These are phyloP conservation scores for Lacanobia wlatinum DNA, from an alignment of 2,888 invertebrate species.

Conservation along the genomic window DNA sequence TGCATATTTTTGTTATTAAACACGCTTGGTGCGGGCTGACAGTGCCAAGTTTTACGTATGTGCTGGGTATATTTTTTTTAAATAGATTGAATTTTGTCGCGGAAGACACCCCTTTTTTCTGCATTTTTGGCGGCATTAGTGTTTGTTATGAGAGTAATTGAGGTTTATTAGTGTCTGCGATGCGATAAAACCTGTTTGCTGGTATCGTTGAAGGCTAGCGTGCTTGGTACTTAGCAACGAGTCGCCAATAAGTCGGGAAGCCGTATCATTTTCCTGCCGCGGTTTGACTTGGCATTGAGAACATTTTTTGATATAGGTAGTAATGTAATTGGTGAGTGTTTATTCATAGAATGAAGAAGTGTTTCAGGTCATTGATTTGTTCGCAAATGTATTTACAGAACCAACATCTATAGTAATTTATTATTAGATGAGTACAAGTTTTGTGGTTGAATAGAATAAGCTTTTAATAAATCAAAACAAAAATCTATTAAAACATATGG, in stretches of 20 bases:
- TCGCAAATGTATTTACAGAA: neutral
- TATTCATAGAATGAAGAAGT: constrained; percentile 49
- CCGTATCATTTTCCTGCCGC: constrained; percentile 73
- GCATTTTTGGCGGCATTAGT: constrained; percentile 58
- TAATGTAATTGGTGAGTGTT: constrained; percentile 55
- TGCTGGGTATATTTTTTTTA: constrained; percentile 35
- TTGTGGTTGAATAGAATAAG: neutral
- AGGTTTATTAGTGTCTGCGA: constrained; percentile 45
- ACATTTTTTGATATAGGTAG: constrained; percentile 67
- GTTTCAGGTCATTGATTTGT: constrained; percentile 11
- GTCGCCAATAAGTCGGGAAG: constrained; percentile 67
- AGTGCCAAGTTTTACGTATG: constrained; percentile 59
- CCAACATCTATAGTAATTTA: neutral
- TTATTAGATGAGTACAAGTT: neutral
- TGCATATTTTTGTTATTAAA: constrained; percentile 80
- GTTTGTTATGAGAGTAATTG: constrained; percentile 46
- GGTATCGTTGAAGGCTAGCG: constrained; percentile 47
- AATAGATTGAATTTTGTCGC: constrained; percentile 43
- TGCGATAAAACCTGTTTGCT: constrained; percentile 62
- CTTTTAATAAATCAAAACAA: constrained; percentile 32
- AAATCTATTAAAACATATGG: constrained; percentile 17
- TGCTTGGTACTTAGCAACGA: constrained; percentile 51
- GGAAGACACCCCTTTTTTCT: constrained; percentile 58
- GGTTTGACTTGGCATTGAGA: constrained; percentile 72
- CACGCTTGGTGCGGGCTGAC: constrained; percentile 56